These are phyloP conservation scores for Leptopilina myrica DNA, from an alignment of 2,888 invertebrate species.

Conservation along the genomic window DNA sequence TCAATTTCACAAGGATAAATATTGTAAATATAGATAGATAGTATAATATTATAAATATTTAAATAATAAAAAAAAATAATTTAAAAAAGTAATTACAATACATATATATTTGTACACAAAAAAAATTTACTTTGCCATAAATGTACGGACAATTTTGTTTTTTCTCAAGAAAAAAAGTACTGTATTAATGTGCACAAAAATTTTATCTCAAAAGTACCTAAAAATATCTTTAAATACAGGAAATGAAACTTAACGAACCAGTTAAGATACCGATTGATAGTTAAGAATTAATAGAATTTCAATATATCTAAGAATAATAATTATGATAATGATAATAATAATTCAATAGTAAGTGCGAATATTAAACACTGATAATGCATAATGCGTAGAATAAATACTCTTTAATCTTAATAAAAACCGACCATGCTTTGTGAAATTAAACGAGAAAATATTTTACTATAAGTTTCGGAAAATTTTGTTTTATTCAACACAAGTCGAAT, in stretches of 20 bases:
- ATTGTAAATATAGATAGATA: constrained; percentile 32
- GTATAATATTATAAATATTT: no score
- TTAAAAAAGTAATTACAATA: neutral
- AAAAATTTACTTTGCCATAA: constrained; percentile 28
- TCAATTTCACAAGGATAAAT: constrained; percentile 32
- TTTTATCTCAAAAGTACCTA: constrained; percentile 23
- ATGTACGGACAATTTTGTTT: constrained; percentile 20
- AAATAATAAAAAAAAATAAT: no score
- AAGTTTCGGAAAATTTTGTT: no score
- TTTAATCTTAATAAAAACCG: constrained; percentile 2
- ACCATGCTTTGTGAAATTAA: constrained; percentile 21
- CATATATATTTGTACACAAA: constrained; percentile 34
- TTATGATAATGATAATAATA: neutral
- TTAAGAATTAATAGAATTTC: constrained; percentile 25
- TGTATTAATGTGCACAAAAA: constrained; percentile 28
- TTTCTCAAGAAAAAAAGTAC: constrained; percentile 5
- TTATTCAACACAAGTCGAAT: no score
- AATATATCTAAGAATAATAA: constrained; percentile 7
- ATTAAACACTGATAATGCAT: constrained; percentile 29
- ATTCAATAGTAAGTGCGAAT: constrained; percentile 22
- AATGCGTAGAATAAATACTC: constrained; percentile 15
- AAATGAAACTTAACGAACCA: constrained; percentile 28
- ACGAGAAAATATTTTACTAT: constrained; percentile 20
- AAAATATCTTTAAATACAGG: constrained; percentile 7
- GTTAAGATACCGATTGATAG: constrained; percentile 28